Conservation (phyloP, 1,140 invertebrate species). For the Bombus breviceps region DNA sequence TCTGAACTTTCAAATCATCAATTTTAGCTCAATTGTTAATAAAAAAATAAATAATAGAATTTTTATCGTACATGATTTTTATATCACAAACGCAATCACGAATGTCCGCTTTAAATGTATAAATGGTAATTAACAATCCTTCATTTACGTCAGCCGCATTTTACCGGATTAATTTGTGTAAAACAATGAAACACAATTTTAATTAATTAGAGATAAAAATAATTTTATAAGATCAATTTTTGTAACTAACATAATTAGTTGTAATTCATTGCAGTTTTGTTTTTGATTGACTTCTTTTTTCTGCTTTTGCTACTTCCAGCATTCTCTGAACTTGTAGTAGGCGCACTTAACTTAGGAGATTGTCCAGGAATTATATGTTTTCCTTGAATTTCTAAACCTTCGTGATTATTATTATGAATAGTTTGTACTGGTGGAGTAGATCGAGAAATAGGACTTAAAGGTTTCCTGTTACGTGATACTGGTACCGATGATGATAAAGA, state of each 20-base stretch:
- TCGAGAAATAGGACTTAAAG: slow-evolving; percentile 75
- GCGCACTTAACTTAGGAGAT: slow-evolving; percentile 44
- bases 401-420: slow-evolving; percentile 28
- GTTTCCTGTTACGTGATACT: slow-evolving; percentile 61
- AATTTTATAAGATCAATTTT: neutral
- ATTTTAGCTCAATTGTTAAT: neutral
- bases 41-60: slow-evolving; percentile 7
- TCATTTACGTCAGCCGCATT: neutral
- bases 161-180: neutral
- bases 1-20: slow-evolving; percentile 17
- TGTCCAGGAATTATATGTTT: slow-evolving; percentile 53
- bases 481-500: slow-evolving; percentile 59
- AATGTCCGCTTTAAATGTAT: neutral
- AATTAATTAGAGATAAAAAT: slow-evolving; percentile 9
- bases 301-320: slow-evolving; percentile 23
- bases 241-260: neutral
- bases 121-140: neutral
- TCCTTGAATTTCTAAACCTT: slow-evolving; percentile 57
- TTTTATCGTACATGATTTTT: neutral
- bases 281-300: slow-evolving; percentile 33
- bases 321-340: slow-evolving; percentile 37
- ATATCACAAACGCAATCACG: neutral
- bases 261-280: slow-evolving; percentile 19
- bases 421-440: slow-evolving; percentile 40
- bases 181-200: slow-evolving; percentile 8